A percentile compares a stretch with the other conserved stretches of the same genome.
Evolutionary conservation across 2,113 vertebrate genomes (phyloP).

Genomic region (Oreochromis aureus): DNA sequence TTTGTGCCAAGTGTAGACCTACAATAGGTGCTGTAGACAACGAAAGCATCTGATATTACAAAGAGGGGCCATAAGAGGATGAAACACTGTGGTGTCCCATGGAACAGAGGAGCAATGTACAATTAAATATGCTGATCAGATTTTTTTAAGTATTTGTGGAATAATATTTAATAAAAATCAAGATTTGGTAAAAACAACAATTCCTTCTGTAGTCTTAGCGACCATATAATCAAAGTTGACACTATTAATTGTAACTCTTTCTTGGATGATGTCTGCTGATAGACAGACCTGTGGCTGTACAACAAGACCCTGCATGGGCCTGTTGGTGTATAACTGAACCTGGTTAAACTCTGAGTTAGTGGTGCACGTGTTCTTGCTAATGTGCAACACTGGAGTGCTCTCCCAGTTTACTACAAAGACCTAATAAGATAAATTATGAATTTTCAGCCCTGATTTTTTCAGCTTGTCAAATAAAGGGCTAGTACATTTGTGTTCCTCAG

Average conservation of each 20-base stretch:
- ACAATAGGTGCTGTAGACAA: neutral
- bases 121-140: neutral
- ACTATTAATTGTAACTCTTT: neutral
- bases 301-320: neutral
- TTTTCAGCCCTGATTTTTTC: neutral
- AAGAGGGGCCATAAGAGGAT: neutral
- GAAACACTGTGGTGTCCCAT: rapidly evolving
- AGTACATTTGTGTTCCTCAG: neutral
- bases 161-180: neutral
- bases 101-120: neutral
- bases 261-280: neutral
- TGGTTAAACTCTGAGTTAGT: neutral
- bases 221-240: neutral
- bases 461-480: neutral
- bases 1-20: neutral
- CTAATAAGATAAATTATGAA: neutral
- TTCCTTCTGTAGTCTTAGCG: neutral
- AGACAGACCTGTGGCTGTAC: neutral
- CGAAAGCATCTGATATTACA: neutral
- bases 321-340: neutral
- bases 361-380: neutral
- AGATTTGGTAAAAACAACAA: neutral
- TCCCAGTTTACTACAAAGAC: neutral
- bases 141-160: neutral
- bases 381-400: neutral